Percentiles rank a stretch among this genome's conserved stretches.
phyloP scores from a whole-genome alignment of 2,113 vertebrate species.

The Eira barbara region DNA sequence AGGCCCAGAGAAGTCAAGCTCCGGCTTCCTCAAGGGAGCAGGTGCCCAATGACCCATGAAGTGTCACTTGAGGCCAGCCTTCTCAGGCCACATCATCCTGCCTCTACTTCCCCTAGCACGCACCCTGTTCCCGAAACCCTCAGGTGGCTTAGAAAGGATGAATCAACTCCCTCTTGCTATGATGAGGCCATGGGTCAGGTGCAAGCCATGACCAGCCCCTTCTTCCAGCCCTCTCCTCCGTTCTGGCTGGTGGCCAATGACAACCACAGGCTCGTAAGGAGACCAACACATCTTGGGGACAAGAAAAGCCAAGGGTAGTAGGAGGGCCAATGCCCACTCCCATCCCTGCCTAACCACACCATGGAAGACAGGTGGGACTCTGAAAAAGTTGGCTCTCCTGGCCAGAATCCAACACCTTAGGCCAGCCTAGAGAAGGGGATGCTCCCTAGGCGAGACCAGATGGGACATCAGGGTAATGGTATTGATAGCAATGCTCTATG shows the following conservation, averaged over 20 bases:
- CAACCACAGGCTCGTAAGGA: neutral
- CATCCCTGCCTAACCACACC: neutral
- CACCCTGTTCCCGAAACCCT: neutral
- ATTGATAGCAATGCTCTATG: neutral
- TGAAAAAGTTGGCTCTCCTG: neutral
- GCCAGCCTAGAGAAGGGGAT: neutral
- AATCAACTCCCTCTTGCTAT: neutral
- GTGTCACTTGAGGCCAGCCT: neutral
- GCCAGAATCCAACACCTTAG: neutral
- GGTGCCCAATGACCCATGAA: neutral
- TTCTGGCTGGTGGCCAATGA: neutral
- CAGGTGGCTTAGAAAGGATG: neutral
- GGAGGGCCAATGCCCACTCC: neutral
- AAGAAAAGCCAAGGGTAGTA: neutral
- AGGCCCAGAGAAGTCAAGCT: neutral
- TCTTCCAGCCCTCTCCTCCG: neutral
- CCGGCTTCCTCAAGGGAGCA: neutral
- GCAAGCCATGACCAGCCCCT: neutral
- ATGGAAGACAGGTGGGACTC: neutral
- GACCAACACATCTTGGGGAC: neutral
- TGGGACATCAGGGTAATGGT: neutral
- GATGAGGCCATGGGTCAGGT: slow-evolving; percentile 1
- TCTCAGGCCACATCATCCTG: neutral
- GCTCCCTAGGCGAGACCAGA: neutral
- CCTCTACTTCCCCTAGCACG: neutral